Percentiles rank a stretch among this genome's conserved stretches.
phyloP scores from a whole-genome alignment of 2,797 vertebrate genomes.

The Notamacropus eugenii region DNA sequence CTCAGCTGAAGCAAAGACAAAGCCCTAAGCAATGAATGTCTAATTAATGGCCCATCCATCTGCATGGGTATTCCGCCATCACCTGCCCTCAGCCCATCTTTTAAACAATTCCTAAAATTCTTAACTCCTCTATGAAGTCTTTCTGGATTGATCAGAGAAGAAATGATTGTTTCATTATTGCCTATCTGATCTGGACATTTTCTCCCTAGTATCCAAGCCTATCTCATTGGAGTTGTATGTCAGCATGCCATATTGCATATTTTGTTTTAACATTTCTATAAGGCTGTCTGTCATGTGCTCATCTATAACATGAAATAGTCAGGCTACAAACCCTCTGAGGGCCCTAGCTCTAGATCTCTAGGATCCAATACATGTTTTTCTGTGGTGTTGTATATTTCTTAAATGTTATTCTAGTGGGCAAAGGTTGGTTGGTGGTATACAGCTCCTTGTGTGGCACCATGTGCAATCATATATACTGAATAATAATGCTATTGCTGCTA shows the following conservation, averaged over 20 bases:
- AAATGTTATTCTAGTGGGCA: slow-evolving; percentile 1
- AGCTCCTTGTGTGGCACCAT: not conserved
- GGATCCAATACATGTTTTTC: not conserved
- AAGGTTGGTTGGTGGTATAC: not conserved
- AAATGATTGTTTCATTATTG: not conserved
- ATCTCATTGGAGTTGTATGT: not conserved
- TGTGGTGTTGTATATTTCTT: not conserved
- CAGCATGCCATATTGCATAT: not conserved
- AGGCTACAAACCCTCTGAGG: not conserved
- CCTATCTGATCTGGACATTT: not conserved
- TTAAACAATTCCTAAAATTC: not conserved
- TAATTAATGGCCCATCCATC: not conserved
- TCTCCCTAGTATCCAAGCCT: not conserved
- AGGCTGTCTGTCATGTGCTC: not conserved
- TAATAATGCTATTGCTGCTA: not conserved
- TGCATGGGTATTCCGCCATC: not conserved
- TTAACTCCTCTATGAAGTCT: not conserved
- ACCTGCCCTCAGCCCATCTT: not conserved
- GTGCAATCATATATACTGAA: not conserved
- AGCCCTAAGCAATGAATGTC: not conserved
- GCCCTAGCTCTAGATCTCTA: not conserved
- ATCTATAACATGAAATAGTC: not conserved
- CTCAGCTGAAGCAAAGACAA: not conserved
- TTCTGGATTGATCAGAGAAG: not conserved
- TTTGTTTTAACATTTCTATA: not conserved